Evolutionary conservation across 2,113 vertebrate genomes (phyloP).

Genomic region (Burhinus bistriatus): DNA sequence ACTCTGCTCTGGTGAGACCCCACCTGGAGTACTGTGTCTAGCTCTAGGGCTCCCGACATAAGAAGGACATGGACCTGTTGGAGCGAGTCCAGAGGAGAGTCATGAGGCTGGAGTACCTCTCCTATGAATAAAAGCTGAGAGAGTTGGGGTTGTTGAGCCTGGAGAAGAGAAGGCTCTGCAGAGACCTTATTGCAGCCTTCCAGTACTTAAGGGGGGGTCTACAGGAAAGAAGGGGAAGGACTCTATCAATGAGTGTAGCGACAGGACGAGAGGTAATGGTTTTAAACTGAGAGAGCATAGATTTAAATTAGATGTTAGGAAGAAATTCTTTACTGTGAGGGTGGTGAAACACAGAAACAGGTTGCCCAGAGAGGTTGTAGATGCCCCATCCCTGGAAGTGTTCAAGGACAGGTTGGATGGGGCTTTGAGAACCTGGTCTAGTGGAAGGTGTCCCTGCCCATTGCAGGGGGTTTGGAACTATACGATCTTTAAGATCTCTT

Average conservation of each 20-base stretch:
- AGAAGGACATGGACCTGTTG: not conserved
- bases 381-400: not conserved
- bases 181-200: not conserved
- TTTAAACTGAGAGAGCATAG: not conserved
- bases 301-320: too few species aligned
- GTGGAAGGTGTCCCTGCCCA: not conserved
- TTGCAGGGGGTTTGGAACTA: not conserved
- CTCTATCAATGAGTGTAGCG: not conserved
- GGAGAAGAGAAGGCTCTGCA: not conserved
- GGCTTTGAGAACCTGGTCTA: not conserved
- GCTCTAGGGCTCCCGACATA: not conserved
- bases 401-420: not conserved
- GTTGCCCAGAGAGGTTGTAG: not conserved
- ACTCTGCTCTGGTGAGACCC: not conserved
- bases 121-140: not conserved
- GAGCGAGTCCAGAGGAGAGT: not conserved
- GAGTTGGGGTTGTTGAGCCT: not conserved
- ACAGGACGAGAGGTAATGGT: not conserved
- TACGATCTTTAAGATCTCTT: not conserved
- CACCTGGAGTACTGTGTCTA: not conserved
- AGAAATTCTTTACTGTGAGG: not conserved
- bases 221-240: not conserved
- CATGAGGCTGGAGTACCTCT: not conserved
- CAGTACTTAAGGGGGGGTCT: not conserved
- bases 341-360: not conserved